Evolutionary conservation across 2,888 invertebrate genomes (phyloP).

Genomic region (Nemurella pictetii): DNA sequence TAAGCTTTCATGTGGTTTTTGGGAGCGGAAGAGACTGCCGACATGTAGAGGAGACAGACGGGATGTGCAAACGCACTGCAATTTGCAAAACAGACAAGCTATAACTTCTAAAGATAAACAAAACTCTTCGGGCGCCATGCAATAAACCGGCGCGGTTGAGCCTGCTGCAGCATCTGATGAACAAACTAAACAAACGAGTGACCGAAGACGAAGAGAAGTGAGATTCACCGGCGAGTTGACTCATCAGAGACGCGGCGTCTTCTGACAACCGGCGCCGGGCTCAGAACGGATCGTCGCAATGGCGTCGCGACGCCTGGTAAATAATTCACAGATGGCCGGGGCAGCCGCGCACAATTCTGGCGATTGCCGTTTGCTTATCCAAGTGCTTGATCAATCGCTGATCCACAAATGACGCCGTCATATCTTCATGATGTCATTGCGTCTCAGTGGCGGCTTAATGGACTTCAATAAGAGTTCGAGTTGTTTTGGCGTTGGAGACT

Average conservation of each 20-base stretch:
- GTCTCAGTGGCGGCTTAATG: too few species aligned
- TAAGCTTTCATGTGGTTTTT: neutral
- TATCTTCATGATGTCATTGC: too few species aligned
- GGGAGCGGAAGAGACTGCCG: neutral
- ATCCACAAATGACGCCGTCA: too few species aligned
- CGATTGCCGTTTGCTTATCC: too few species aligned
- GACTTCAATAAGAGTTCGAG: too few species aligned
- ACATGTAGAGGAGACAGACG: neutral
- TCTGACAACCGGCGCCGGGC: too few species aligned
- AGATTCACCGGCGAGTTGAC: neutral
- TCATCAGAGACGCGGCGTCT: neutral
- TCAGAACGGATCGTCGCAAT: too few species aligned
- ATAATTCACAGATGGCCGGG: too few species aligned
- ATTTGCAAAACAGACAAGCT: neutral
- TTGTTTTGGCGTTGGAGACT: too few species aligned
- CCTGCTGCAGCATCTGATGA: neutral
- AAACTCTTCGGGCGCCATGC: neutral
- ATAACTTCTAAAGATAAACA: neutral
- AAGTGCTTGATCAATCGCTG: too few species aligned
- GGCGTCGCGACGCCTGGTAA: too few species aligned
- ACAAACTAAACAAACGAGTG: neutral
- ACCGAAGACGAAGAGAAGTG: neutral
- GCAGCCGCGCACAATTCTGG: too few species aligned
- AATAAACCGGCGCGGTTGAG: neutral
- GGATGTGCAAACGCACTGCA: neutral